Conservation (phyloP, 2,113 vertebrate species). For the Solea senegalensis region DNA sequence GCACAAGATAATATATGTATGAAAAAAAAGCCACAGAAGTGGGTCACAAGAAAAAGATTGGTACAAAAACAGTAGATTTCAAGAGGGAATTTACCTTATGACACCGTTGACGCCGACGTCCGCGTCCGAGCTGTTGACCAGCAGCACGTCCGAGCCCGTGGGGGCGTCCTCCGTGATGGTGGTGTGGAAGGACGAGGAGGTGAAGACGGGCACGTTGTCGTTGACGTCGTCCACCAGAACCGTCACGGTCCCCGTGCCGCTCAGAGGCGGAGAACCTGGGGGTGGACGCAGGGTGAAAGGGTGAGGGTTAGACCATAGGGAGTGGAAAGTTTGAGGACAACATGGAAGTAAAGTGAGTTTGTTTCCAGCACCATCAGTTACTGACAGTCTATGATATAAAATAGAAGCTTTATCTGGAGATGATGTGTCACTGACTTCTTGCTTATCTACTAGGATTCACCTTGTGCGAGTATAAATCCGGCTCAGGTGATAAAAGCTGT, state of each 20-base stretch:
- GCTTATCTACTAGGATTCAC: no score
- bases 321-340: no score
- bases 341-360: no score
- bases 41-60: background rate
- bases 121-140: conserved; percentile 91
- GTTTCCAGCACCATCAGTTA: no score
- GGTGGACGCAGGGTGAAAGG: background rate
- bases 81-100: conserved; percentile 84
- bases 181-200: conserved; percentile 86
- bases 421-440: no score
- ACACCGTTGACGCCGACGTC: conserved; percentile 90
- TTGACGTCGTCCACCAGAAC: conserved; percentile 93
- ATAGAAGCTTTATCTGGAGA: no score
- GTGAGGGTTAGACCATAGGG: no score
- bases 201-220: conserved; percentile 90
- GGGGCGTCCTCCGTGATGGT: conserved; percentile 89
- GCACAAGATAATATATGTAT: background rate
- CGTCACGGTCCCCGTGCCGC: conserved; percentile 91
- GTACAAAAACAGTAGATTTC: background rate
- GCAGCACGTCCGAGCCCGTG: conserved; percentile 91
- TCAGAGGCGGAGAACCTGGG: conserved; percentile 89
- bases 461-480: no score
- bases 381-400: no score
- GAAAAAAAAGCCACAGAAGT: background rate
- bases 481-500: background rate